Percentiles rank a stretch among this genome's conserved stretches.
Evolutionary conservation across 2,797 vertebrate genomes (phyloP).

Genomic region (Myotis myotis): DNA sequence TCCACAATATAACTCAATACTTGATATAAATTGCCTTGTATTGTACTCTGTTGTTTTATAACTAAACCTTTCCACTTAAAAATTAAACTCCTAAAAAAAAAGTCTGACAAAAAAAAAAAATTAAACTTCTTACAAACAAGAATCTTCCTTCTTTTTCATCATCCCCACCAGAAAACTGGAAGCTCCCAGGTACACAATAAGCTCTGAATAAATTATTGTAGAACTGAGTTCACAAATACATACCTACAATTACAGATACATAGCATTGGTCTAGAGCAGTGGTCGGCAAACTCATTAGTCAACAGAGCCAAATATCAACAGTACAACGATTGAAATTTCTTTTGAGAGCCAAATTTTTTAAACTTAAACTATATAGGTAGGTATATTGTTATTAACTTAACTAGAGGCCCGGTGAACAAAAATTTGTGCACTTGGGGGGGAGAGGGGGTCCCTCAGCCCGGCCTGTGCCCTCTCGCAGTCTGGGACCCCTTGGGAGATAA

Average conservation of each 20-base stretch:
- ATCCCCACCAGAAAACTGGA: not conserved
- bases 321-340: too few species aligned
- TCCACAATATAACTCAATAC: not conserved
- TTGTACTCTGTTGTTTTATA: not conserved
- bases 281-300: too few species aligned
- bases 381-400: too few species aligned
- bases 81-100: not conserved
- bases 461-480: too few species aligned
- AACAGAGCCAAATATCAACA: too few species aligned
- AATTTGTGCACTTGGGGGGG: too few species aligned
- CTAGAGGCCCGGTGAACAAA: too few species aligned
- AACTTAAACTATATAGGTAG: too few species aligned
- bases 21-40: not conserved
- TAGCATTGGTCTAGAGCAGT: not conserved
- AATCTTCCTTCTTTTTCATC: not conserved
- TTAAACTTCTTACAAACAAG: not conserved
- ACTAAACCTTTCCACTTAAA: not conserved
- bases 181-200: not conserved
- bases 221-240: constrained; percentile 14
- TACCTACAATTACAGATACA: not conserved
- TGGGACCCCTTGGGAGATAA: too few species aligned
- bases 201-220: not conserved
- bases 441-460: too few species aligned
- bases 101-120: too few species aligned
- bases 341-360: too few species aligned